Evolutionary conservation across 1,140 invertebrate species (phyloP).

Genomic region (Papilio aristodemus): DNA sequence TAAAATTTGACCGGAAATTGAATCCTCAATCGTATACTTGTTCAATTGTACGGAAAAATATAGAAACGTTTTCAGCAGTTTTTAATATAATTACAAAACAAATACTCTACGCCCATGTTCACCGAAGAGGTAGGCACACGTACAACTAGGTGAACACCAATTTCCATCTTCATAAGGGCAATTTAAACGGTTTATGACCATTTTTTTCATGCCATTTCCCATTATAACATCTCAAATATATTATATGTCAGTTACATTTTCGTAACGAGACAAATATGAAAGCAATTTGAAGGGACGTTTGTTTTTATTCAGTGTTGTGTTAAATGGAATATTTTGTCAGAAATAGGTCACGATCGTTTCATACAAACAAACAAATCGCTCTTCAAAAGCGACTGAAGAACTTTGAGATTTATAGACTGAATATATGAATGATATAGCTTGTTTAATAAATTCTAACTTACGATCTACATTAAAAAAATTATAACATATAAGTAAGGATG

Average conservation of each 20-base stretch:
- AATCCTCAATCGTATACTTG: background rate
- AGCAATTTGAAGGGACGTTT: constrained; percentile 1
- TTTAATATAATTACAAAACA: background rate
- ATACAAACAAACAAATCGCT: background rate
- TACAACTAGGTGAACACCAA: no score
- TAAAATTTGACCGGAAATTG: background rate
- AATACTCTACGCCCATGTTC: background rate
- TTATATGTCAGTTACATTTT: background rate
- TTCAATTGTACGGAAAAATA: background rate
- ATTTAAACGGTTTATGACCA: no score
- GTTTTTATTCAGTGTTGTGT: background rate
- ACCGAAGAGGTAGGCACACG: no score
- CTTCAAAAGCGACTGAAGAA: no score
- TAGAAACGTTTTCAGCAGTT: background rate
- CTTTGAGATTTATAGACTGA: no score
- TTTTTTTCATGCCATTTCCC: background rate
- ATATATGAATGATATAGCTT: no score
- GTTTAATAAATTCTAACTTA: no score
- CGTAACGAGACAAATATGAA: background rate
- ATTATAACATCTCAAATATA: background rate
- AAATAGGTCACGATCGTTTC: background rate
- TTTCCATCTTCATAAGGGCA: no score
- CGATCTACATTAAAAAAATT: no score
- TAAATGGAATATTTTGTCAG: background rate
- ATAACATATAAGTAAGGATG: no score